A percentile compares a stretch with the other conserved stretches of the same genome.
Evolutionary conservation across 2,797 vertebrate species (phyloP).

Genomic region (Loris lydekkerianus): DNA sequence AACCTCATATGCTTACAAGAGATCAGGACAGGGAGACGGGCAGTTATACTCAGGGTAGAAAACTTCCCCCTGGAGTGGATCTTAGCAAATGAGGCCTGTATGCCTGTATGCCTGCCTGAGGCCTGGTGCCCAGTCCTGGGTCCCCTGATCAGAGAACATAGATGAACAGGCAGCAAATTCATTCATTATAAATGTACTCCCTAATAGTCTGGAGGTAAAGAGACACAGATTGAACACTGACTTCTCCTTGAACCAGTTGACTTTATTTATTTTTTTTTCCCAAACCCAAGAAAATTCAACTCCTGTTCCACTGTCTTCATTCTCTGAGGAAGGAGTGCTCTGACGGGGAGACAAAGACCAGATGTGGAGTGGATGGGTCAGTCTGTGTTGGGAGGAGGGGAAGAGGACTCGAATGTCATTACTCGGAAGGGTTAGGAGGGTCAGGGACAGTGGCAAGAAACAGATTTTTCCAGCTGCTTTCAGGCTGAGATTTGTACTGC

Average conservation of each 20-base stretch:
- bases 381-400: slow-evolving; percentile 69
- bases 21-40: neutral
- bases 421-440: slow-evolving; percentile 81
- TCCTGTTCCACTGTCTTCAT: slow-evolving; percentile 57
- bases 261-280: neutral
- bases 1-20: slow-evolving; percentile 62
- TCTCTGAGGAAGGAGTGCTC: slow-evolving; percentile 77
- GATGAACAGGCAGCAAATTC: neutral
- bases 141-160: neutral
- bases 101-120: neutral
- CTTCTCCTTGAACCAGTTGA: slow-evolving; percentile 66
- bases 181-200: neutral
- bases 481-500: slow-evolving; percentile 89
- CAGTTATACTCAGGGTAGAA: neutral
- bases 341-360: slow-evolving; percentile 86
- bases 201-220: slow-evolving; percentile 35
- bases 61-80: neutral
- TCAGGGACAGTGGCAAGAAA: slow-evolving; percentile 88
- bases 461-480: slow-evolving; percentile 91
- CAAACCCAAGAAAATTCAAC: neutral
- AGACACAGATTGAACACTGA: slow-evolving; percentile 48
- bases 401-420: slow-evolving; percentile 86
- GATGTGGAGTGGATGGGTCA: slow-evolving; percentile 78
- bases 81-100: neutral
- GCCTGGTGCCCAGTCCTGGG: neutral